Evolutionary conservation across 2,113 vertebrate species (phyloP).

Genomic region (Sorex fumeus): DNA sequence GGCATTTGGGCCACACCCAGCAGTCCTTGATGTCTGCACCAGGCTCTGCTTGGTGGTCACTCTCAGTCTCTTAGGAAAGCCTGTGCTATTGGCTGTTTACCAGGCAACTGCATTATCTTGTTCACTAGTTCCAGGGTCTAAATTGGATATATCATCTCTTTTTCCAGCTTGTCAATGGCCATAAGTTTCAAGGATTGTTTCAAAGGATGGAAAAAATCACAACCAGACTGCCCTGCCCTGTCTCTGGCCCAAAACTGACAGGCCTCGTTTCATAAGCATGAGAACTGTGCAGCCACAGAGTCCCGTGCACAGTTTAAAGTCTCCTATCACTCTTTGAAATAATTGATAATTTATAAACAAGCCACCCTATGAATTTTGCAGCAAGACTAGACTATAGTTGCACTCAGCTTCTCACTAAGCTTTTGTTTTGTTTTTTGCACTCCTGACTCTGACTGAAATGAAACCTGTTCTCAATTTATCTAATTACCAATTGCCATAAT

Average conservation of each 20-base stretch:
- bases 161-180: not conserved
- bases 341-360: not conserved
- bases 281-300: not conserved
- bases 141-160: not conserved
- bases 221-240: not conserved
- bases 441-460: not conserved
- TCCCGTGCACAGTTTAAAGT: not conserved
- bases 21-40: too few species aligned
- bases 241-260: not conserved
- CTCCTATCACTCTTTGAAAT: not conserved
- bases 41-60: too few species aligned
- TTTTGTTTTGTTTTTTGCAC: not conserved
- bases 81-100: too few species aligned
- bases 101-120: too few species aligned
- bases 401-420: not conserved
- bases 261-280: not conserved
- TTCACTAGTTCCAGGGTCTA: too few species aligned
- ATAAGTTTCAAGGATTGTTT: not conserved
- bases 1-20: too few species aligned
- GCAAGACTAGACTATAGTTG: not conserved
- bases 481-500: not conserved
- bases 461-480: not conserved
- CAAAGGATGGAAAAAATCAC: not conserved
- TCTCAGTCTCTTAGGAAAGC: too few species aligned
- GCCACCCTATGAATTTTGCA: not conserved